These are phyloP conservation scores for Sorex araneus DNA, from an alignment of 2,113 vertebrate genomes.

Conservation along the genomic window DNA sequence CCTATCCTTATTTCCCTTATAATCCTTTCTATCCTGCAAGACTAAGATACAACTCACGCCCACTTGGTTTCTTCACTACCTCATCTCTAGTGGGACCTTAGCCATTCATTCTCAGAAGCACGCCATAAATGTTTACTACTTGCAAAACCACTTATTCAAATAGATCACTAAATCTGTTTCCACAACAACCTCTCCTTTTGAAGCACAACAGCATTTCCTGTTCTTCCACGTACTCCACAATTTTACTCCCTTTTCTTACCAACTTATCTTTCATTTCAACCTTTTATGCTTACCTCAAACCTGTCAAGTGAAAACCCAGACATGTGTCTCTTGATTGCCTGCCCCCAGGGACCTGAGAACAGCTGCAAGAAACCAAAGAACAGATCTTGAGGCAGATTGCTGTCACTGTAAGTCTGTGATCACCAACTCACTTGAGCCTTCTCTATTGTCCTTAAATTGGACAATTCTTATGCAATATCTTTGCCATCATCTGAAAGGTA, in stretches of 20 bases:
- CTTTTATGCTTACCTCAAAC: conserved; percentile 22
- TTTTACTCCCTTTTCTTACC: not conserved
- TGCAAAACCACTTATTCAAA: not conserved
- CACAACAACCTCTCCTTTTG: not conserved
- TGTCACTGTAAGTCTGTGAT: not conserved
- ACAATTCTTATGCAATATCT: not conserved
- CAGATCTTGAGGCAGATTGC: not conserved
- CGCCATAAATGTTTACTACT: not conserved
- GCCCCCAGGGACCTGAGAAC: too few species aligned
- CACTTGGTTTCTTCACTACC: not conserved
- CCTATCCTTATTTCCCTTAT: not conserved
- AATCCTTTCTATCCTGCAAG: not conserved
- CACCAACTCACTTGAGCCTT: not conserved
- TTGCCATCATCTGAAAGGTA: not conserved
- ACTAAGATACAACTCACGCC: not conserved
- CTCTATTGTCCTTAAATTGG: not conserved
- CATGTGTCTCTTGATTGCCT: not conserved
- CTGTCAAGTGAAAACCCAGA: not conserved
- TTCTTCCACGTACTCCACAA: not conserved
- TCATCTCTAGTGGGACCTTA: not conserved
- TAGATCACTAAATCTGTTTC: not conserved
- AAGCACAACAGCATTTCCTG: not conserved
- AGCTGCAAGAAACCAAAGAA: not conserved
- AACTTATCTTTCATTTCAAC: conserved; percentile 9
- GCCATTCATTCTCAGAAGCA: not conserved